Conservation (phyloP, 2,888 invertebrate species). For the Adelognathus sp. region DNA sequence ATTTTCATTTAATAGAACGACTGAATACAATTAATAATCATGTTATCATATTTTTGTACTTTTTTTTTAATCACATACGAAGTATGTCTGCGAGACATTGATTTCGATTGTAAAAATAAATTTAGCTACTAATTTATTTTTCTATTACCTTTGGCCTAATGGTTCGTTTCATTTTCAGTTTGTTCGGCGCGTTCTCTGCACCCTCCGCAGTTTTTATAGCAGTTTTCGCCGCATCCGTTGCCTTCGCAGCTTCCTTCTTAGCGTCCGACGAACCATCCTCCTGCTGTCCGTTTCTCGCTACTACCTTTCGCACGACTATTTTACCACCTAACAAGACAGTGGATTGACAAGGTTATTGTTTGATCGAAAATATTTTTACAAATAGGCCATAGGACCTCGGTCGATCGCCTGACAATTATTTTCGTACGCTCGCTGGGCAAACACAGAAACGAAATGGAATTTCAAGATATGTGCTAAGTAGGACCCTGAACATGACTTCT, state of each 20-base stretch:
- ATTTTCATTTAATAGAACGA: too few species aligned
- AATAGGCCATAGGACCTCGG: too few species aligned
- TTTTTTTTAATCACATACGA: neutral
- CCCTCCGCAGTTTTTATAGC: slow-evolving; percentile 65
- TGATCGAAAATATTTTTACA: neutral
- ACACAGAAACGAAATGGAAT: too few species aligned
- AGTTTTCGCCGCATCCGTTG: slow-evolving; percentile 70
- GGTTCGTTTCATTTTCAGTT: slow-evolving; percentile 68
- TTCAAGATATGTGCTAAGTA: too few species aligned
- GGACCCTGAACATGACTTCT: too few species aligned
- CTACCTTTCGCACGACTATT: slow-evolving; percentile 77
- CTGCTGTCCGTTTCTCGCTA: slow-evolving; percentile 78
- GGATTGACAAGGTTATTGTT: neutral
- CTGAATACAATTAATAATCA: too few species aligned
- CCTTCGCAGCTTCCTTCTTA: slow-evolving; percentile 70
- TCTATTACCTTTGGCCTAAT: slow-evolving; percentile 58
- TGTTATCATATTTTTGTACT: neutral
- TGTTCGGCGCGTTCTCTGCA: slow-evolving; percentile 65
- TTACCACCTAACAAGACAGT: slow-evolving; percentile 67
- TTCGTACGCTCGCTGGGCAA: too few species aligned
- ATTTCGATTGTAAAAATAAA: neutral
- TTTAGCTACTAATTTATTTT: too few species aligned
- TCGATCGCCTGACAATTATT: too few species aligned
- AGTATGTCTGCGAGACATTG: neutral
- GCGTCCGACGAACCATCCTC: slow-evolving; percentile 70